Evolutionary conservation across 2,888 invertebrate species (phyloP), one percentile per base, ranked within the genome.

Genomic region (Nesidiocoris tenuis): DNA sequence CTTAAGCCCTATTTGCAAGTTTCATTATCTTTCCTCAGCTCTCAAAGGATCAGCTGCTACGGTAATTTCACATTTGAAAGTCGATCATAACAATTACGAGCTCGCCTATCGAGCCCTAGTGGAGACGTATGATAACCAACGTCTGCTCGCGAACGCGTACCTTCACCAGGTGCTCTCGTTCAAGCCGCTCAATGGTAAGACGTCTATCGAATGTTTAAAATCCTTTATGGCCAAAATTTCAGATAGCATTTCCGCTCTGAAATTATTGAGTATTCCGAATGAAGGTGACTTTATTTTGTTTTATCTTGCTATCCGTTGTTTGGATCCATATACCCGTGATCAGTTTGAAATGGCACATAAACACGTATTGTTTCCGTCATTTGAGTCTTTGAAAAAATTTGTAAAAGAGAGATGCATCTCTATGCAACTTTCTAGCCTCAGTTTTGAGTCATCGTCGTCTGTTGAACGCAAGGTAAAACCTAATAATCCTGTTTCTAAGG

Each of bases 251-350:
- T 2, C 70, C 1, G 59, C 70, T 1, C 59, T 70, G 17, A 3
- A 59, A 18, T 25, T 59, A 1, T 22, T 70, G 61, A 22, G 57
- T 23, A 61, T 70, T 70, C n/a, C n/a, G n/a, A n/a, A n/a, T n/a
- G n/a, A n/a, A n/a, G n/a, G n/a, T n/a, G n/a, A n/a, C n/a, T n/a
- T 70, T 21, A 59, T 70, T 59, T 25, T 70, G 17, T 70, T 70
- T 18, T 61, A 23, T n/a, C 9, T 70, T 12, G 70, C 59, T 12
- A 70, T 59, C 25, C 70, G 61, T 16, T 17, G 59, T 24, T 24
- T 70, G 18, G 70, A 70, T 24, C 59, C n/a, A 1, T 16, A 19
- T 19, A 59, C 70, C 0, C 70, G 70, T 17, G 70, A 70, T 19
- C 70, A 61, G 18, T 70, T 70, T 19, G 70, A 59, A 61, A 70